Evolutionary conservation across 2,888 invertebrate genomes (phyloP), one percentile per base, ranked within the genome.

Genomic region (Diarsia rubi): DNA sequence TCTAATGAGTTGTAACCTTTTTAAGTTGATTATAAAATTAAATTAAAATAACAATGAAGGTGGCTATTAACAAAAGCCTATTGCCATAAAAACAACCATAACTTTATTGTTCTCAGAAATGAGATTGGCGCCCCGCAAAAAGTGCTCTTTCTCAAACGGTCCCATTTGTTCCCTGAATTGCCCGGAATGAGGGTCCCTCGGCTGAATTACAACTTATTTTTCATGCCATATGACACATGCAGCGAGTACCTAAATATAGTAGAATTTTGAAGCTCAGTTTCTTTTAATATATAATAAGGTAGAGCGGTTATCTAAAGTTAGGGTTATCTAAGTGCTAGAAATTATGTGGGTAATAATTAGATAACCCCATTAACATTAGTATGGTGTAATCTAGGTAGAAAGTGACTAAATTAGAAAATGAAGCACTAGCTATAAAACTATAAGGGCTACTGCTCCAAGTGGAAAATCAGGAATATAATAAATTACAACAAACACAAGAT

Each of bases 151-250:
- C 88, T 89, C 86, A 85, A 91, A 91, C 87, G 86, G 83, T 87
- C 89, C 90, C 91, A 92, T 93, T 94, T 93, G 92, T 93, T 92
- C 90, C 83, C 86, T 84, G 86, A 89, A 90, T 89, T 86, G 86
- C 86, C 84, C 81, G 90, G 86, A 88, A 91, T 88, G 91, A 91
- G 92, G 91, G 91, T 91, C 91, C 90, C 89, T 89, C 89, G 85
- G 90, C 86, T 88, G 89, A 88, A 90, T 91, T 92, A 93, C 90
- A 90, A 91, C 91, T 93, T 93, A 93, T 92, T 93, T 93, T 91
- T 91, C 83, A 78, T 78, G 64, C 88, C 84, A 88, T 82, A 84
- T 90, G 90, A 92, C 89, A 89, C 89, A 91, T 91, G 88, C 84
- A 88, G 85, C 77, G 82, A 42, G 37, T 54, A 24, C 27, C 59